Evolutionary conservation across 2,888 invertebrate genomes (phyloP).

Genomic region (Ethmia dodecea): DNA sequence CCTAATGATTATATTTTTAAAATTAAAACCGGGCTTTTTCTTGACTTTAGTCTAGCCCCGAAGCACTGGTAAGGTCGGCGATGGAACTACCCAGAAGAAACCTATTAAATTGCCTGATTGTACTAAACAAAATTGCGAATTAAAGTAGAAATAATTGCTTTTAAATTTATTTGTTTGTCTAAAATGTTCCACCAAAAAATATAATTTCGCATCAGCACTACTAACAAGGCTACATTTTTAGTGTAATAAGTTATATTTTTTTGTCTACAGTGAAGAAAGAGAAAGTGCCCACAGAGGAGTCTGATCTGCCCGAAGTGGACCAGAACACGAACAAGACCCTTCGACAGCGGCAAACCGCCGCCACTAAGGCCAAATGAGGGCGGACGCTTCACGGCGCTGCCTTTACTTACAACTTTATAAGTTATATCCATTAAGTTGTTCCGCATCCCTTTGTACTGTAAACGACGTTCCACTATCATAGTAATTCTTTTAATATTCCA

Average conservation of each 20-base stretch:
- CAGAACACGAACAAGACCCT: slow-evolving; percentile 90
- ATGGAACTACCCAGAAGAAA: too few relatives aligned
- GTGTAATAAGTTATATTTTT: slow-evolving; percentile 14
- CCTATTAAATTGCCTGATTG: too few relatives aligned
- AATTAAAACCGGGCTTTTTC: too few relatives aligned
- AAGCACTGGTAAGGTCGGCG: too few relatives aligned
- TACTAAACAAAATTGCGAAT: too few relatives aligned
- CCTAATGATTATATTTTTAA: too few relatives aligned
- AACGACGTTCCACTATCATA: slow-evolving; percentile 43
- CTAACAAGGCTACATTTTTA: neutral
- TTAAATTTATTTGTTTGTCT: too few relatives aligned
- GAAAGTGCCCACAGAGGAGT: slow-evolving; percentile 82
- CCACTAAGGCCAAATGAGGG: slow-evolving; percentile 78
- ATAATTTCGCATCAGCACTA: slow-evolving; percentile 2
- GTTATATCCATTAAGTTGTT: slow-evolving; percentile 1
- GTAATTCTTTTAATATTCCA: neutral
- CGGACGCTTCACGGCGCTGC: neutral
- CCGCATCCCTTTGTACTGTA: slow-evolving; percentile 23
- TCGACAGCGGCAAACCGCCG: slow-evolving; percentile 76
- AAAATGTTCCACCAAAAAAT: slow-evolving; percentile 1
- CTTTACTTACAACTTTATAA: neutral
- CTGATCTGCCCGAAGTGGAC: slow-evolving; percentile 95
- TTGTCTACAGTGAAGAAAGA: slow-evolving; percentile 80
- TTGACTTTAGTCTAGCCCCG: too few relatives aligned
- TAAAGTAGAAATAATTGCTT: too few relatives aligned